phyloP scores from a whole-genome alignment of 2,113 vertebrate genomes.

The Cyphomyrus discorhynchus region DNA sequence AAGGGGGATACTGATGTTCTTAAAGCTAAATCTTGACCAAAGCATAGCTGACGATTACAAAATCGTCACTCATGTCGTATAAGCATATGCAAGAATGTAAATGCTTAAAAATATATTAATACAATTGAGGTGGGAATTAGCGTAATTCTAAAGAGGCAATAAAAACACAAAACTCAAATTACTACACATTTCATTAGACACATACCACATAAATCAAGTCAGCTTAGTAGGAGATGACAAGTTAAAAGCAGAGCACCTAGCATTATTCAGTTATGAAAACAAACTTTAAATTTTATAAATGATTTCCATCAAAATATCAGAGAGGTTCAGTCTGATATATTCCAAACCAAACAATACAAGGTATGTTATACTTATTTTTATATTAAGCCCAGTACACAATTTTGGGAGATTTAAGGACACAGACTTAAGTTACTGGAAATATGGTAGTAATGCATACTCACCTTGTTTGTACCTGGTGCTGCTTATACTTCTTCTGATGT shows the following conservation, averaged over 20 bases:
- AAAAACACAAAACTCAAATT: neutral
- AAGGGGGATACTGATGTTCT: neutral
- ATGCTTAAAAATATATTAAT: neutral
- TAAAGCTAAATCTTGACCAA: neutral
- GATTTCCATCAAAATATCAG: neutral
- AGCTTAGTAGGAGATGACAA: neutral
- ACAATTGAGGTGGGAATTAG: neutral
- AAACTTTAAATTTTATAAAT: neutral
- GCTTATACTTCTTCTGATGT: constrained; percentile 72
- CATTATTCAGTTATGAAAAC: neutral
- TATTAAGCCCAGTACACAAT: neutral
- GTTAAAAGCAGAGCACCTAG: neutral
- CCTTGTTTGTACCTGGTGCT: constrained; percentile 74
- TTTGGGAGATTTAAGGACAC: neutral
- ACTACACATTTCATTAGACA: neutral
- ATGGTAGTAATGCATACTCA: constrained; percentile 35
- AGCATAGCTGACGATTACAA: neutral
- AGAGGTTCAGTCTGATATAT: neutral
- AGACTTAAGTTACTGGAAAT: neutral
- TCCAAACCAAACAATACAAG: neutral
- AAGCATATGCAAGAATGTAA: neutral
- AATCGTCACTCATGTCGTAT: neutral
- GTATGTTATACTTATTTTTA: neutral
- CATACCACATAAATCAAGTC: neutral
- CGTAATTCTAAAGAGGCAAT: neutral